Percentiles rank a stretch among this genome's conserved stretches.
These are phyloP conservation scores for Empis livida DNA, from an alignment of 2,888 invertebrate genomes.

Conservation along the genomic window DNA sequence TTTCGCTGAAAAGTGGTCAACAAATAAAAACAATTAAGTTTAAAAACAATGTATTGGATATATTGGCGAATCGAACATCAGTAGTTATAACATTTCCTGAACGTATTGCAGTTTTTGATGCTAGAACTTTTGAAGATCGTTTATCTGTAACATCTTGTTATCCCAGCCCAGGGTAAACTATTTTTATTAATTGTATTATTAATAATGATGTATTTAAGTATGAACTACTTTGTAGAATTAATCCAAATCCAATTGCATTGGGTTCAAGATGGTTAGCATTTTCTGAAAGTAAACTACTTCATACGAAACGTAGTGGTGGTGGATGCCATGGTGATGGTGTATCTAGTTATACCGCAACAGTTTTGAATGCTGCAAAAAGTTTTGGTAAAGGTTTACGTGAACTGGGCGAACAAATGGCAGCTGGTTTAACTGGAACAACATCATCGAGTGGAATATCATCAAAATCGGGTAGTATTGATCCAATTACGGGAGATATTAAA, in stretches of 20 bases:
- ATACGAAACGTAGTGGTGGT: slow-evolving; percentile 65
- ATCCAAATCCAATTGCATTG: slow-evolving; percentile 70
- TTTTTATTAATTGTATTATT: background rate
- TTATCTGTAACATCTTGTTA: slow-evolving; percentile 82
- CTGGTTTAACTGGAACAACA: slow-evolving; percentile 66
- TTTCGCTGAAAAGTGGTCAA: slow-evolving; percentile 49
- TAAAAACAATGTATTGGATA: slow-evolving; percentile 78
- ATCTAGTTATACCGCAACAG: slow-evolving; percentile 82
- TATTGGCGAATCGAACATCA: slow-evolving; percentile 77
- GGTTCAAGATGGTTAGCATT: slow-evolving; percentile 77
- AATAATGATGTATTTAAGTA: background rate
- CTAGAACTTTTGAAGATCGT: slow-evolving; percentile 73
- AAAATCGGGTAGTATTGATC: slow-evolving; percentile 39
- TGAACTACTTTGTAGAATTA: slow-evolving; percentile 26
- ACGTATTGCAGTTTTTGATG: slow-evolving; percentile 83
- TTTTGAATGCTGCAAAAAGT: slow-evolving; percentile 89
- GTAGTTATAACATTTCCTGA: slow-evolving; percentile 81
- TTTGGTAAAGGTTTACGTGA: slow-evolving; percentile 81
- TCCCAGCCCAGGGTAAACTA: slow-evolving; percentile 59
- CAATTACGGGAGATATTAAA: slow-evolving; percentile 41
- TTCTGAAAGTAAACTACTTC: slow-evolving; percentile 73
- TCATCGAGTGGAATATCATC: slow-evolving; percentile 28
- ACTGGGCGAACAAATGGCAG: slow-evolving; percentile 83
- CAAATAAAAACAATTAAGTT: slow-evolving; percentile 76
- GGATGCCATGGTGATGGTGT: slow-evolving; percentile 77